A percentile compares a stretch with the other conserved stretches of the same genome.
Conservation (phyloP, 2,113 vertebrate genomes). For the Malurus cyaneus region DNA sequence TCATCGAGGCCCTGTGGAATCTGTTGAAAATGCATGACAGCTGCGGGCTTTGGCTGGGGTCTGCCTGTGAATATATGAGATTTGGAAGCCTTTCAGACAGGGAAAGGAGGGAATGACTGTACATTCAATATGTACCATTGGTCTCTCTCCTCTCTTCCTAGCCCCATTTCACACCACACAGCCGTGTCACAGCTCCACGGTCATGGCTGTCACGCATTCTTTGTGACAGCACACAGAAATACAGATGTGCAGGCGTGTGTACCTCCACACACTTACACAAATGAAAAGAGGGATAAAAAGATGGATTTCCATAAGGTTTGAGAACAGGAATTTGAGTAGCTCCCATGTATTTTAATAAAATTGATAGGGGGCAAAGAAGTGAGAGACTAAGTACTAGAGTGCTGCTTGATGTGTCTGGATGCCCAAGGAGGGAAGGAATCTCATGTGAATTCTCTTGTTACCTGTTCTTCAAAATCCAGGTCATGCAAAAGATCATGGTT, state of each 20-base stretch:
- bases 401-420: background rate
- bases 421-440: background rate
- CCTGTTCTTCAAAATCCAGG: background rate
- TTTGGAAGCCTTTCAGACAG: conserved; percentile 80
- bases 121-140: conserved; percentile 36
- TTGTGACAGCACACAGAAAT: background rate
- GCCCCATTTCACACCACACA: conserved; percentile 43
- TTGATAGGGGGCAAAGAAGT: background rate
- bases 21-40: conserved; percentile 99
- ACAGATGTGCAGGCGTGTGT: background rate
- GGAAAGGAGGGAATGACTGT: conserved; percentile 72
- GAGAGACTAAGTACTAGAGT: background rate
- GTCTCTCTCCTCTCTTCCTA: conserved; percentile 11
- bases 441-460: background rate
- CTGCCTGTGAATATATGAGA: conserved; percentile 83
- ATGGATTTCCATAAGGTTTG: background rate
- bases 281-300: background rate
- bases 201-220: conserved; percentile 34
- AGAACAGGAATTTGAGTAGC: conserved; percentile 36
- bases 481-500: background rate
- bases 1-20: conserved; percentile 91
- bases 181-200: conserved; percentile 7
- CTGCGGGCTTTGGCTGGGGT: conserved; percentile 87
- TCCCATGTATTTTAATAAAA: background rate
- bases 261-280: background rate